phyloP scores from a whole-genome alignment of 2,797 vertebrate species.

The Pseudochromis fuscus region DNA sequence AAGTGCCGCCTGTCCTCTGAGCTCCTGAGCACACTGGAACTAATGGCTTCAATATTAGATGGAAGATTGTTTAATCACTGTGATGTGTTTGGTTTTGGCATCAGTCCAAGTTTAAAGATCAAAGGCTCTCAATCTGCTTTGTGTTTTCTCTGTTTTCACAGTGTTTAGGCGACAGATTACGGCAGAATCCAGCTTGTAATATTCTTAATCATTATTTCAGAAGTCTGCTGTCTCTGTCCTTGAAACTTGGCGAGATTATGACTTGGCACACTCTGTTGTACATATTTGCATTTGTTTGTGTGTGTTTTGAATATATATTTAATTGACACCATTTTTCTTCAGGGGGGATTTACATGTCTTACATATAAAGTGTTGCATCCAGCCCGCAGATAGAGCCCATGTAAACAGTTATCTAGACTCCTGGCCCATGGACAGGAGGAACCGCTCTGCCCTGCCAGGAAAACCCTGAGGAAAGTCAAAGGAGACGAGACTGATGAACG shows the following conservation, averaged over 20 bases:
- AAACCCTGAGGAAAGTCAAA: conserved; percentile 22
- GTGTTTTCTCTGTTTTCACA: conserved; percentile 13
- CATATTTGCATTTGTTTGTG: conserved; percentile 41
- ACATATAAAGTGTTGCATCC: conserved; percentile 38
- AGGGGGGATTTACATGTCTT: conserved; percentile 29
- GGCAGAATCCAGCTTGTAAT: conserved; percentile 24
- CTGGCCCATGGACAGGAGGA: conserved; percentile 13
- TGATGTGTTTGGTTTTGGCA: conserved; percentile 36
- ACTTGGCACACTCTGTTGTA: conserved; percentile 41
- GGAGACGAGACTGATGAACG: conserved; percentile 47
- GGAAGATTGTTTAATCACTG: conserved; percentile 25
- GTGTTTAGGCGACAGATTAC: conserved; percentile 26
- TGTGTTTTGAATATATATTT: conserved; percentile 49
- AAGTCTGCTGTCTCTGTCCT: conserved; percentile 45
- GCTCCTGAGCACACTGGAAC: conserved; percentile 13
- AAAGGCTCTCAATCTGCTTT: conserved; percentile 18
- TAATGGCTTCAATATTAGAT: conserved; percentile 37
- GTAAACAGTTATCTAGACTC: conserved; percentile 26
- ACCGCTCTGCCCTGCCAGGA: conserved; percentile 14
- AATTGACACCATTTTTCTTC: conserved; percentile 18
- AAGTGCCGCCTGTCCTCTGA: conserved; percentile 14
- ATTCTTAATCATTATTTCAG: conserved; percentile 17
- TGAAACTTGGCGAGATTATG: conserved; percentile 57
- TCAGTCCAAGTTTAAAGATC: conserved; percentile 14
- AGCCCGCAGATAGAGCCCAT: conserved; percentile 14